Evolutionary conservation across 2,888 invertebrate genomes (phyloP).

Genomic region (Tineola bisselliella): DNA sequence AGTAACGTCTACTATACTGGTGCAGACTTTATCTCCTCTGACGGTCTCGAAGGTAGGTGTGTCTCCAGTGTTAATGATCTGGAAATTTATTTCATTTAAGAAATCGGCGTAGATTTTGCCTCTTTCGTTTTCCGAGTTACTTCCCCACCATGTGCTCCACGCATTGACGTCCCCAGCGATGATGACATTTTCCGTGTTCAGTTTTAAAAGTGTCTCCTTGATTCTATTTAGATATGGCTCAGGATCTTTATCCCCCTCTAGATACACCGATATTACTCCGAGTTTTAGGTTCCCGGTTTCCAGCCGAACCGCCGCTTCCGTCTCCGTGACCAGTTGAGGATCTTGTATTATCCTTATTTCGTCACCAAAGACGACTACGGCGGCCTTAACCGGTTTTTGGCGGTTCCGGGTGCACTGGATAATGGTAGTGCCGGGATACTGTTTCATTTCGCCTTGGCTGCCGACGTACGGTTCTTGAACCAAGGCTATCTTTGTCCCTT

Average conservation of each 20-base stretch:
- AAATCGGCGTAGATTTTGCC: constrained; percentile 16
- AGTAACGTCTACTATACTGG: constrained; percentile 19
- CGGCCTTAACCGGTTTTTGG: constrained; percentile 21
- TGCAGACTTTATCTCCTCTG: constrained; percentile 15
- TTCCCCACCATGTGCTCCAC: constrained; percentile 14
- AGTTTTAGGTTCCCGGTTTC: constrained; percentile 14
- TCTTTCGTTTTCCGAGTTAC: constrained; percentile 17
- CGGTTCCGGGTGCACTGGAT: constrained; percentile 21
- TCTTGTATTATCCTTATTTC: constrained; percentile 18
- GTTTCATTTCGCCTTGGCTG: constrained; percentile 16
- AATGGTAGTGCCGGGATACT: constrained; percentile 17
- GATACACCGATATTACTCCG: constrained; percentile 19
- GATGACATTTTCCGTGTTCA: background rate
- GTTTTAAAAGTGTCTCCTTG: background rate
- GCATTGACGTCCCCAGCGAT: constrained; percentile 16
- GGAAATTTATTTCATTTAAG: constrained; percentile 18
- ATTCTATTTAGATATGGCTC: constrained; percentile 13
- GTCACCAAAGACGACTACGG: constrained; percentile 19
- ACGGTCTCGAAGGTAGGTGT: constrained; percentile 19
- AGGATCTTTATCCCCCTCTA: constrained; percentile 19
- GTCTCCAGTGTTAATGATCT: constrained; percentile 19
- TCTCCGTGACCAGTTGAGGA: constrained; percentile 21
- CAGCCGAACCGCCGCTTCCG: constrained; percentile 17
- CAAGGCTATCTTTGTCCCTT: constrained; percentile 16
- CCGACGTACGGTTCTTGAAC: constrained; percentile 27